Percentiles rank a stretch among this genome's conserved stretches.
phyloP scores from a whole-genome alignment of 2,888 invertebrate species.

The Epistrophe grossulariae region DNA sequence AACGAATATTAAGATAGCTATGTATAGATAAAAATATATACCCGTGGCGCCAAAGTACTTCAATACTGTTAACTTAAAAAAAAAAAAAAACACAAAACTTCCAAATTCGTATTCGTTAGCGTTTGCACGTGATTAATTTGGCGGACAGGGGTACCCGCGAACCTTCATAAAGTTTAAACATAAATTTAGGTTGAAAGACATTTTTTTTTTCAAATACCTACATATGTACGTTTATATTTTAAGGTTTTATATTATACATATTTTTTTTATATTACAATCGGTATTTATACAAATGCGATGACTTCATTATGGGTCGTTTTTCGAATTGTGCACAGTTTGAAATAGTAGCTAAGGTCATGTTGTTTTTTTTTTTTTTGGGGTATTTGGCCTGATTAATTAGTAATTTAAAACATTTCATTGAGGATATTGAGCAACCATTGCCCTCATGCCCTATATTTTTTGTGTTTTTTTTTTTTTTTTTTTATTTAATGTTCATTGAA shows the following conservation, averaged over 20 bases:
- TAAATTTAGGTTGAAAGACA: conserved; percentile 58
- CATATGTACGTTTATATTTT: not conserved
- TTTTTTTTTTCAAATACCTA: conserved; percentile 18
- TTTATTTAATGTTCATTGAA: not conserved
- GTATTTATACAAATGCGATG: conserved; percentile 29
- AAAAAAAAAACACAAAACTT: conserved; percentile 19
- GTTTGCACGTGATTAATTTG: conserved; percentile 55
- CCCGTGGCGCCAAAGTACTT: conserved; percentile 39
- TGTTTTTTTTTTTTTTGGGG: conserved; percentile 32
- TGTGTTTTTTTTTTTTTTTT: not conserved
- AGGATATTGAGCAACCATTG: conserved; percentile 49
- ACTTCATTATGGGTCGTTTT: conserved; percentile 40
- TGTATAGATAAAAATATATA: not conserved
- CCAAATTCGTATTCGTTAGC: conserved; percentile 46
- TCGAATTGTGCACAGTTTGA: conserved; percentile 41
- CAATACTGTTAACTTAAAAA: not conserved
- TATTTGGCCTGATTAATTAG: conserved; percentile 62
- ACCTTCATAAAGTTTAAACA: conserved; percentile 66
- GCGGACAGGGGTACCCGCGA: conserved; percentile 31
- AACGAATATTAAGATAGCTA: conserved; percentile 7
- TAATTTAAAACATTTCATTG: conserved; percentile 57
- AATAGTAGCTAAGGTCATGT: conserved; percentile 67
- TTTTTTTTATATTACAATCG: conserved; percentile 28
- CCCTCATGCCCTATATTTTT: conserved; percentile 65
- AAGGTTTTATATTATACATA: conserved; percentile 17